These are phyloP conservation scores for Hippopotamus amphibius DNA, from an alignment of 2,113 vertebrate genomes.

Conservation along the genomic window DNA sequence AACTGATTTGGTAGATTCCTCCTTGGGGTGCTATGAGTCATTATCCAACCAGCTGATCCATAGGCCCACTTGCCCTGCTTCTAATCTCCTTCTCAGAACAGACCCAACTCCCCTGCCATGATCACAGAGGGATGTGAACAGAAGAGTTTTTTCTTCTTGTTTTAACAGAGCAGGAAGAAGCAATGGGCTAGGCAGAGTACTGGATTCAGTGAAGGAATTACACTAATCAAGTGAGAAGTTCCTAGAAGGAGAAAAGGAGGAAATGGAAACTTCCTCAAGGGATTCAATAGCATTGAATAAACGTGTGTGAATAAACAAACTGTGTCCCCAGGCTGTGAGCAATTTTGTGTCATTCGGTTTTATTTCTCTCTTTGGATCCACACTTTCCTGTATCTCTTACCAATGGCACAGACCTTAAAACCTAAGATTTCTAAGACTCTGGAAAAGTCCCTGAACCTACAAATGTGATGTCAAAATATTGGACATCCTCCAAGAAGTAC, in stretches of 20 bases:
- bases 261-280: neutral
- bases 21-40: neutral
- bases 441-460: neutral
- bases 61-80: neutral
- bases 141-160: neutral
- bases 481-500: neutral
- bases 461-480: constrained; percentile 10
- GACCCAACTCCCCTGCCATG: neutral
- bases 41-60: neutral
- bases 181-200: neutral
- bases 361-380: neutral
- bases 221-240: neutral
- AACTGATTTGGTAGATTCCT: neutral
- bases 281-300: neutral
- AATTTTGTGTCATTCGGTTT: neutral
- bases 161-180: neutral
- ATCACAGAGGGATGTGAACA: neutral
- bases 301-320: neutral
- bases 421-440: neutral
- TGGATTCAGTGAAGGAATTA: neutral
- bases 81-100: neutral
- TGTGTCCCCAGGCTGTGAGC: neutral
- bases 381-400: neutral
- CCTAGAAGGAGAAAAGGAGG: neutral
- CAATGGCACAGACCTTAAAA: neutral